Conservation (phyloP, 2,888 invertebrate genomes). For the Electrophaes corylata region DNA sequence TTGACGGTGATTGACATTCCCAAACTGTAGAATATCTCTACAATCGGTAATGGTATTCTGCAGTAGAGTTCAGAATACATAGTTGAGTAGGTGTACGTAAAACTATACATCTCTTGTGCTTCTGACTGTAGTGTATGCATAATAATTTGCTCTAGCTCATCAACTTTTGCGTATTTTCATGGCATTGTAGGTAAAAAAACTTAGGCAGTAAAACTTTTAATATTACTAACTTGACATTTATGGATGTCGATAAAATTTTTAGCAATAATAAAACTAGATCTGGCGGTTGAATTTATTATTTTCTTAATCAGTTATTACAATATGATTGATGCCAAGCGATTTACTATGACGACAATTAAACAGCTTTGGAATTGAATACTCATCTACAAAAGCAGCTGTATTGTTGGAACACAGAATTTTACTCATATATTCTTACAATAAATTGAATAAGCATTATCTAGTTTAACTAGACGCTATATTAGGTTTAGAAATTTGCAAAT, state of each 20-base stretch:
- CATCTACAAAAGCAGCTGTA: neutral
- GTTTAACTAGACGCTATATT: neutral
- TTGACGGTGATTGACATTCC: no score
- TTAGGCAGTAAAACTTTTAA: neutral
- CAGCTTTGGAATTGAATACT: neutral
- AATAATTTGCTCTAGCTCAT: neutral
- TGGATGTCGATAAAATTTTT: neutral
- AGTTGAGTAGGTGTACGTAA: no score
- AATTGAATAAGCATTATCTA: neutral
- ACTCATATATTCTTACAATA: neutral
- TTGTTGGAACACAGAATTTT: neutral
- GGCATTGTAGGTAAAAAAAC: neutral
- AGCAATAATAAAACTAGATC: constrained; percentile 3
- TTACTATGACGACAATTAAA: neutral
- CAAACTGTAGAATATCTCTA: no score
- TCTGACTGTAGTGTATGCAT: neutral
- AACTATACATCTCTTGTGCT: no score
- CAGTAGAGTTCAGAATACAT: no score
- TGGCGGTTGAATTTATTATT: neutral
- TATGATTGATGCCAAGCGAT: neutral
- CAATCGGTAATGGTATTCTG: no score
- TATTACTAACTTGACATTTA: neutral
- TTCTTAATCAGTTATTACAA: neutral
- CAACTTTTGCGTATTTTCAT: neutral
- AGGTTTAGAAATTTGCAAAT: constrained; percentile 1